Conservation (phyloP, 2,113 vertebrate species). For the Lophochroa leadbeateri region DNA sequence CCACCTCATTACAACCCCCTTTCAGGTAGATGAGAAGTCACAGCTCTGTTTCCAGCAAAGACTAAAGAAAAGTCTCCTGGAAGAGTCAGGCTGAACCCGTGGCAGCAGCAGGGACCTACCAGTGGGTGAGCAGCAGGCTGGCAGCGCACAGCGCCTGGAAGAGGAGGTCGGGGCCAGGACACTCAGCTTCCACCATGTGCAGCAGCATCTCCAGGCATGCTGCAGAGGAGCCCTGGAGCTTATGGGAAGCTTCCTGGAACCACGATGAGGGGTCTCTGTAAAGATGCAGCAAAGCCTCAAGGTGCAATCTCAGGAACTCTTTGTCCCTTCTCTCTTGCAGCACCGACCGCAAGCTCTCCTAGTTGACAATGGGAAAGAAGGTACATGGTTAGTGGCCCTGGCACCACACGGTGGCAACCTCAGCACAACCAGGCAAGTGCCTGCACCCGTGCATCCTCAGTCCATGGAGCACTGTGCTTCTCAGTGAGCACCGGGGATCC, state of each 20-base stretch:
- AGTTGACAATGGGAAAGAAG: background rate
- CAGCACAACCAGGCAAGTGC: background rate
- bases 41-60: background rate
- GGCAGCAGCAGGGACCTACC: background rate
- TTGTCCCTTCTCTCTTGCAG: constrained; percentile 60
- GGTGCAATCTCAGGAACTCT: constrained; percentile 76
- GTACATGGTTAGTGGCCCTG: background rate
- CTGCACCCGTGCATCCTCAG: background rate
- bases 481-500: background rate
- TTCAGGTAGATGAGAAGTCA: background rate
- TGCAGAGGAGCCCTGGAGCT: background rate
- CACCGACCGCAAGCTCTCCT: constrained; percentile 78
- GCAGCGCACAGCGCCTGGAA: constrained; percentile 70
- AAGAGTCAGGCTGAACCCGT: background rate
- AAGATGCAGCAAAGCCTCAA: constrained; percentile 77
- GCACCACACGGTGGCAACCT: background rate
- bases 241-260: background rate
- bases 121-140: constrained; percentile 74
- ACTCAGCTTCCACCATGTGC: constrained; percentile 67
- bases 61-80: background rate
- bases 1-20: background rate
- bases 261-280: background rate
- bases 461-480: background rate
- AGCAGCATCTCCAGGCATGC: constrained; percentile 78
- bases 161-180: constrained; percentile 76